Conservation (phyloP, 1,140 invertebrate genomes). For the Colletes latitarsis region DNA sequence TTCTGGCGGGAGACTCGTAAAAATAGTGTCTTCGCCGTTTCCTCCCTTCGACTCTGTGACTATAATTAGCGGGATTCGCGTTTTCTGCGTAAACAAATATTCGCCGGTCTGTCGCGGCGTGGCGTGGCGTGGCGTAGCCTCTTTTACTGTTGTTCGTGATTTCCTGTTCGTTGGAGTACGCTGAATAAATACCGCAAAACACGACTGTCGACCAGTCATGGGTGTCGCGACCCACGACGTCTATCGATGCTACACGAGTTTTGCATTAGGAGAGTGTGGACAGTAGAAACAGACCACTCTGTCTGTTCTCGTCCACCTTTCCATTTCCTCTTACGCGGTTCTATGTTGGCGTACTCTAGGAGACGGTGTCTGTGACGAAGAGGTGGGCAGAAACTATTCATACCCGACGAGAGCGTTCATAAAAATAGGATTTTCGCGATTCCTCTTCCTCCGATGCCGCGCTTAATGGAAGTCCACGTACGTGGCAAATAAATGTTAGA, state of each 20-base stretch:
- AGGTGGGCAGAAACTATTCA: constrained; percentile 54
- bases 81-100: constrained; percentile 73
- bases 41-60: constrained; percentile 72
- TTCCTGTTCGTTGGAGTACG: constrained; percentile 46
- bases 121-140: constrained; percentile 12
- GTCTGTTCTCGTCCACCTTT: constrained; percentile 14
- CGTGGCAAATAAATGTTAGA: constrained; percentile 66
- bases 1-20: constrained; percentile 72
- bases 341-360: constrained; percentile 13
- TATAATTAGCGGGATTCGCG: constrained; percentile 75
- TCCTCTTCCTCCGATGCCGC: constrained; percentile 56
- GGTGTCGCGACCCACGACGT: constrained; percentile 11
- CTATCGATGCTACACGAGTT: constrained; percentile 62
- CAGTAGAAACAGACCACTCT: constrained; percentile 44
- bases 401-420: constrained; percentile 59
- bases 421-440: constrained; percentile 72
- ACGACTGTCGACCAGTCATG: constrained; percentile 13
- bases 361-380: constrained; percentile 31
- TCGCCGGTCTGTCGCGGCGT: constrained; percentile 51
- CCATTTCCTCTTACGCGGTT: constrained; percentile 19
- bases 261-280: constrained; percentile 61
- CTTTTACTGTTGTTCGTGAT: constrained; percentile 33
- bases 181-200: constrained; percentile 29
- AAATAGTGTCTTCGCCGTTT: constrained; percentile 74
- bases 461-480: constrained; percentile 60